phyloP scores from a whole-genome alignment of 2,113 vertebrate genomes.

The Cromileptes altivelis region DNA sequence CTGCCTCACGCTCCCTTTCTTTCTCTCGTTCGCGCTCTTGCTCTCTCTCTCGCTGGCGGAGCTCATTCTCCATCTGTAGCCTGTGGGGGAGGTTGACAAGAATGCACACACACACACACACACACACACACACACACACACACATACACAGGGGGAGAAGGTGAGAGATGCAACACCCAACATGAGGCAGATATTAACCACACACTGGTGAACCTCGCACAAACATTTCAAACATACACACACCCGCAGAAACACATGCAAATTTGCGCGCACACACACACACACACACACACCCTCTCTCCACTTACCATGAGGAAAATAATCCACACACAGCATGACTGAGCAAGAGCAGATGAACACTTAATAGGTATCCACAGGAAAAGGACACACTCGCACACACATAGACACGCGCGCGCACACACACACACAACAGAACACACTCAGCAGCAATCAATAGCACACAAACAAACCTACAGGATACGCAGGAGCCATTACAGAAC shows the following conservation, averaged over 20 bases:
- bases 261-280: conserved; percentile 23
- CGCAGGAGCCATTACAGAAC: conserved; percentile 59
- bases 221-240: conserved; percentile 72
- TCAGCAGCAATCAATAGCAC: conserved; percentile 67
- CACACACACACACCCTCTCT: conserved; percentile 37
- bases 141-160: conserved; percentile 66
- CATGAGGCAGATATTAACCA: conserved; percentile 82
- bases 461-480: conserved; percentile 69
- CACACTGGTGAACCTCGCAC: conserved; percentile 79
- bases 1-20: conserved; percentile 86
- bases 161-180: conserved; percentile 85
- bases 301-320: conserved; percentile 76
- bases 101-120: conserved; percentile 44
- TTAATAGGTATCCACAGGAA: conserved; percentile 84
- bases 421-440: conserved; percentile 41
- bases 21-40: conserved; percentile 89
- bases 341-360: conserved; percentile 83
- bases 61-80: conserved; percentile 97
- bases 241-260: conserved; percentile 4
- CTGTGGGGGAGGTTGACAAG: conserved; percentile 84
- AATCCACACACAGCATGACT: conserved; percentile 83
- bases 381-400: conserved; percentile 44
- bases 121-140: conserved; percentile 49
- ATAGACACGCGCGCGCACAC: not conserved
- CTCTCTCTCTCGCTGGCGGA: conserved; percentile 91